These are phyloP conservation scores for Cuniculus paca DNA, from an alignment of 2,797 vertebrate genomes.

Conservation along the genomic window DNA sequence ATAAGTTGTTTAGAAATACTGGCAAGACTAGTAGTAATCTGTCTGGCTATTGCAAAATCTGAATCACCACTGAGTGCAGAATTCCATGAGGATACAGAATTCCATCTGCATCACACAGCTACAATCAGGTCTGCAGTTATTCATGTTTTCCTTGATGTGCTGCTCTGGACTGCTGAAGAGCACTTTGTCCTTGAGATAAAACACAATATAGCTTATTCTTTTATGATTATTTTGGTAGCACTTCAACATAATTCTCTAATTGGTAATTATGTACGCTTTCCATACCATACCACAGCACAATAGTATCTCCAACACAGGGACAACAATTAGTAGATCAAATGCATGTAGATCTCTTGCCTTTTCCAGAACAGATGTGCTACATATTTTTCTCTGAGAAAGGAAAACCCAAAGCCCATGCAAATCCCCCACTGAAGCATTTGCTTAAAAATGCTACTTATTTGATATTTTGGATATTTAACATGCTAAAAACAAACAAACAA, in stretches of 20 bases:
- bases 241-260: background rate
- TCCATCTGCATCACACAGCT: background rate
- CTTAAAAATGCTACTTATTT: conserved; percentile 27
- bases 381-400: background rate
- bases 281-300: background rate
- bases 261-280: background rate
- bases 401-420: background rate
- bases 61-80: background rate
- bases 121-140: background rate
- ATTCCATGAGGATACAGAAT: conserved; percentile 9
- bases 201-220: background rate
- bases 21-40: background rate
- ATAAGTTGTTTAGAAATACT: background rate
- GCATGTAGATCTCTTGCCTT: background rate
- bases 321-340: background rate
- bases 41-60: background rate
- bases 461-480: conserved; percentile 17
- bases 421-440: background rate
- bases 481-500: background rate
- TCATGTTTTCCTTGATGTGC: background rate
- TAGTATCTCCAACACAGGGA: background rate
- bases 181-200: background rate
- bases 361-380: background rate
- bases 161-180: background rate
- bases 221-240: background rate